Evolutionary conservation across 1,140 invertebrate species (phyloP), one percentile per base, ranked within the genome.

Genomic region (Zaprionus nigranus): DNA sequence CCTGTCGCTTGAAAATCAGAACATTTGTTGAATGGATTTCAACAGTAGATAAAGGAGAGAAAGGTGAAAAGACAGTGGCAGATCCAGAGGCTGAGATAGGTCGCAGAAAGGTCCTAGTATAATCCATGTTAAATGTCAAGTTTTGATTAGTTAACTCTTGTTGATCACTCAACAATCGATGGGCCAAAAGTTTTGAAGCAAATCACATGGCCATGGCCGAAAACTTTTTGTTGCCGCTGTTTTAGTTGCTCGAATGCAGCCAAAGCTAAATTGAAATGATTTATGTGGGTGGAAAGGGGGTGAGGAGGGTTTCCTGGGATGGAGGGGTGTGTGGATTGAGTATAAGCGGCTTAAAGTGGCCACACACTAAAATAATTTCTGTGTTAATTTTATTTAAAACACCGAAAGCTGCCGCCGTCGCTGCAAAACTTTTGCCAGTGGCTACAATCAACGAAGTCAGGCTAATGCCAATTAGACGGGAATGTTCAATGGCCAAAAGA

Each of bases 371-470:
- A 87, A 87, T 88, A 88, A 84, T 81, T 87, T 87, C 84, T 74
- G 78, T 87, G 84, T 87, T 88, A 78, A 88, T 87, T 87, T 78
- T 88, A 78, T 81, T 87, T 80, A 62, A 78, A 82, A 70, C 64
- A 54, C 58, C 57, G 36, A 81, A 81, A 70, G 56, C 70, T 68
- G 57, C 22, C 5, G 60, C 38, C 15, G 38, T 15, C 34, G 34
- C 57, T 67, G 40, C 58, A 69, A 78, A 64, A 78, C 61, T 75
- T 66, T 75, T 13, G 61, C 54, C 61, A 17, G 13, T 68, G 54
- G 43, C 43, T 26, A 67, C 43, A 64, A 22, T 38, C 43, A 53
- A 43, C 43, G 53, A 51, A 20, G 49, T 60, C 54, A 40, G 60
- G 24, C 77, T 88, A 87, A 88, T 87, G 80, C 78, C 84, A 87